A percentile compares a stretch with the other conserved stretches of the same genome.
These are phyloP conservation scores for Melanerpes aurifrons DNA, from an alignment of 2,113 vertebrate species.

Conservation along the genomic window DNA sequence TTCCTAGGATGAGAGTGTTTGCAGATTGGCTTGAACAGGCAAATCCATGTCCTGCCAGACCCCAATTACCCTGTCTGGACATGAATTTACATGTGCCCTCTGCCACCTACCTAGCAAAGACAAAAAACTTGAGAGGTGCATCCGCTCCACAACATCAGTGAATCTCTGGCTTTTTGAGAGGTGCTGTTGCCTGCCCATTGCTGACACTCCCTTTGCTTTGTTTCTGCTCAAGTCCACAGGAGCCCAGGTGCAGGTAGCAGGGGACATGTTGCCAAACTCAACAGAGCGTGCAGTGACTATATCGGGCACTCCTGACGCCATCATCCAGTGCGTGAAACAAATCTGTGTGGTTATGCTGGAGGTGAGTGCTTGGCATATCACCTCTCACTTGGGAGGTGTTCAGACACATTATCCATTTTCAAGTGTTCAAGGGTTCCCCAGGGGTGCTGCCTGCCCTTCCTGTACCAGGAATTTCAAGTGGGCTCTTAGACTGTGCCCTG, in stretches of 20 bases:
- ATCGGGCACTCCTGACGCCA: slow-evolving; percentile 91
- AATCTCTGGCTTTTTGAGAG: background rate
- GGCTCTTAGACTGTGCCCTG: background rate
- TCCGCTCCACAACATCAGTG: rapidly evolving
- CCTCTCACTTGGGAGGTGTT: background rate
- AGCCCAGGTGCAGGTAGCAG: slow-evolving; percentile 93
- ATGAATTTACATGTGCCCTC: rapidly evolving
- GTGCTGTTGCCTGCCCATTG: background rate
- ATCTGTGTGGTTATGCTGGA: slow-evolving; percentile 95
- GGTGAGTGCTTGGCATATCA: slow-evolving; percentile 7
- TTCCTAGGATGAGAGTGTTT: background rate
- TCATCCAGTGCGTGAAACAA: slow-evolving; percentile 92
- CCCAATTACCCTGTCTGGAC: background rate
- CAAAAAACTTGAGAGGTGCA: background rate
- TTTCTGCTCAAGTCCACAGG: slow-evolving; percentile 86
- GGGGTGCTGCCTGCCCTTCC: background rate
- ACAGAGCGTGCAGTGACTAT: slow-evolving; percentile 93
- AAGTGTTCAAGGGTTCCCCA: background rate
- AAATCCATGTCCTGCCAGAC: background rate
- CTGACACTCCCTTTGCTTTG: background rate
- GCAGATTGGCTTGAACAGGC: background rate
- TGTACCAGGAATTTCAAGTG: rapidly evolving
- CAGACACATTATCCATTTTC: background rate
- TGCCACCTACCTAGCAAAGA: rapidly evolving
- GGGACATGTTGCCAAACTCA: slow-evolving; percentile 93